Conservation (phyloP, 2,797 vertebrate genomes). For the Cossypha niveicapilla region DNA sequence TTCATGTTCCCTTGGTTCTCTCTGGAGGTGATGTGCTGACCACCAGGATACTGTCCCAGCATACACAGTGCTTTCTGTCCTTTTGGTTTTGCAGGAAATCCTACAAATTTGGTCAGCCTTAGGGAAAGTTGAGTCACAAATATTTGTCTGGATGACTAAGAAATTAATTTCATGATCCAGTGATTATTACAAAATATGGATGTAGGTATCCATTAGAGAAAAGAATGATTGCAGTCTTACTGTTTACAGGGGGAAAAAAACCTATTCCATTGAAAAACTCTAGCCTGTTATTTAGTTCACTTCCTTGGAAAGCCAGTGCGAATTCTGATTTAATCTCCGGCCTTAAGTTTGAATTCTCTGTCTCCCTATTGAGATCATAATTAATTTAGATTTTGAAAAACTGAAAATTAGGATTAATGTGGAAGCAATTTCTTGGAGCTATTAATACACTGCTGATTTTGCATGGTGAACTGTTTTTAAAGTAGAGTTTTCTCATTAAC, state of each 20-base stretch:
- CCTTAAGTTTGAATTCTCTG: not conserved
- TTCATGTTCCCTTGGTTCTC: not conserved
- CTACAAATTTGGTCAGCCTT: not conserved
- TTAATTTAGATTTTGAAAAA: not conserved
- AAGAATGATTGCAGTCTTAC: not conserved
- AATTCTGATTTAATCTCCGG: not conserved
- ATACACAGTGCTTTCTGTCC: not conserved
- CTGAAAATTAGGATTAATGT: not conserved
- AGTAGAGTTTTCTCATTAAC: not conserved
- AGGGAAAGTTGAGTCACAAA: not conserved
- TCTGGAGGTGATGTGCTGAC: not conserved
- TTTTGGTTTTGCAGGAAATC: not conserved
- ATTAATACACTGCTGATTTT: not conserved
- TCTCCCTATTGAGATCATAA: not conserved
- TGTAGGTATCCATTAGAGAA: not conserved
- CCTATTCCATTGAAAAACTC: not conserved
- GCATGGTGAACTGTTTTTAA: not conserved
- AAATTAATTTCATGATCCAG: not conserved
- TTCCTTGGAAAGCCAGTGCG: not conserved
- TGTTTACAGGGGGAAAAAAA: not conserved
- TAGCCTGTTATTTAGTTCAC: not conserved
- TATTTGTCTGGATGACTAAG: not conserved
- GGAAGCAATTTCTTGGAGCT: not conserved
- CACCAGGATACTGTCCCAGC: not conserved
- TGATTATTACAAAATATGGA: not conserved